Percentiles rank a stretch among this genome's conserved stretches.
These are phyloP conservation scores for Stenchaetothrips biformis DNA, from an alignment of 2,888 invertebrate genomes.

Conservation along the genomic window DNA sequence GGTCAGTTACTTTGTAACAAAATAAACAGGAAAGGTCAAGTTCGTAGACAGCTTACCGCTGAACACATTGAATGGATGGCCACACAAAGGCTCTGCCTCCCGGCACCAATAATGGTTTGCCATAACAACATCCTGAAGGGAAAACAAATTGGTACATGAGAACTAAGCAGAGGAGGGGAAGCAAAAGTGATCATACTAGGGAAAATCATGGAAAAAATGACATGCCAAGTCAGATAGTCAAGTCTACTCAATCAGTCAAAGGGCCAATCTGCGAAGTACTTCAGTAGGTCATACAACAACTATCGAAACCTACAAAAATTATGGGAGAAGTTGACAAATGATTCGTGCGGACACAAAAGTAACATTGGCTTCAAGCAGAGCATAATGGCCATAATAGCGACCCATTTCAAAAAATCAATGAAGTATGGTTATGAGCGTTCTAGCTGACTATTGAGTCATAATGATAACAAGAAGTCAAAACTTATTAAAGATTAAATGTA, in stretches of 20 bases:
- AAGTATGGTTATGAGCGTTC: neutral
- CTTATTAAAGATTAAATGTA: too few relatives aligned
- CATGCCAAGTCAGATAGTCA: neutral
- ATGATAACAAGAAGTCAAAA: too few relatives aligned
- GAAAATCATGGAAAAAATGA: neutral
- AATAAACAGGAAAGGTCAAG: neutral
- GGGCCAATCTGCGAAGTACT: too few relatives aligned
- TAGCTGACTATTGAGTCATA: too few relatives aligned
- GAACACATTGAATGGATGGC: conserved; percentile 84
- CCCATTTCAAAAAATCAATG: neutral
- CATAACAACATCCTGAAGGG: conserved; percentile 85
- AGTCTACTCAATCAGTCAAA: neutral
- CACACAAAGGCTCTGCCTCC: conserved; percentile 97
- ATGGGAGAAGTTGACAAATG: neutral
- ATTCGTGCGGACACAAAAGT: neutral
- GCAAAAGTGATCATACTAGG: too few relatives aligned
- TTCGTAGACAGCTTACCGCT: conserved; percentile 53
- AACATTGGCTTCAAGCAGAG: neutral
- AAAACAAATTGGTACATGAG: conserved; percentile 29
- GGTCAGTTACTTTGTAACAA: neutral
- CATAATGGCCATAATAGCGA: neutral
- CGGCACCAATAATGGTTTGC: conserved; percentile 86
- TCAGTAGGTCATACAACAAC: neutral
- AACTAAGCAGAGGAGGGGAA: neutral
- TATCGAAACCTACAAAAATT: neutral